Conservation (phyloP, 2,888 invertebrate genomes). For the Drosophila gaucha region DNA sequence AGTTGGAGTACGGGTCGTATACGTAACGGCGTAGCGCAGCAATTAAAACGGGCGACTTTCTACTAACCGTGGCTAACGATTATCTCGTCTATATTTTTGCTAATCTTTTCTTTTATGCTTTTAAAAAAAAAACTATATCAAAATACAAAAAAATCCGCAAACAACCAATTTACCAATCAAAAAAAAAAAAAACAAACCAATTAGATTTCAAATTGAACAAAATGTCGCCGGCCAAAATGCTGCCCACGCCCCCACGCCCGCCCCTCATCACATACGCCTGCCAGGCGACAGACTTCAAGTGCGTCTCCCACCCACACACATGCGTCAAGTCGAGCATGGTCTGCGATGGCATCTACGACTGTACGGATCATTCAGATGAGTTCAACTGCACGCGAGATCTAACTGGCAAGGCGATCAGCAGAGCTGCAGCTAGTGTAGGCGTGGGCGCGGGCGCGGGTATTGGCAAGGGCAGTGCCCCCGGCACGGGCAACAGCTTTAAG, state of each 20-base stretch:
- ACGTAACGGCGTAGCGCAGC: slow-evolving; percentile 8
- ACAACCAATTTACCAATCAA: background rate
- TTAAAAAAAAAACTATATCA: slow-evolving; percentile 10
- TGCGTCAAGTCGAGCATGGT: slow-evolving; percentile 82
- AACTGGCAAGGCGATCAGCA: slow-evolving; percentile 9
- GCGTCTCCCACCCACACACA: slow-evolving; percentile 84
- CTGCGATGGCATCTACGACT: slow-evolving; percentile 87
- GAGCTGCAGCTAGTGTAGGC: background rate
- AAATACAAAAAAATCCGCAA: slow-evolving; percentile 10
- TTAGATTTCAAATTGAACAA: slow-evolving; percentile 79
- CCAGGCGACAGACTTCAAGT: slow-evolving; percentile 83
- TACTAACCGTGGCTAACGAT: slow-evolving; percentile 43
- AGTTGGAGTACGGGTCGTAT: slow-evolving; percentile 40
- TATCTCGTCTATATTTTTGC: slow-evolving; percentile 14
- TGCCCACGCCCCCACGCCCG: slow-evolving; percentile 33
- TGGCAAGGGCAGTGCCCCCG: background rate
- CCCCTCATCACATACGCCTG: slow-evolving; percentile 70
- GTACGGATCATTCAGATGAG: slow-evolving; percentile 88
- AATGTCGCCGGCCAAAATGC: slow-evolving; percentile 48
- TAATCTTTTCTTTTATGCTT: slow-evolving; percentile 48
- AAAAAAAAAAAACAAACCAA: slow-evolving; percentile 11
- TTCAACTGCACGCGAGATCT: slow-evolving; percentile 85
- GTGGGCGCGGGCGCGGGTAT: slow-evolving; percentile 2
- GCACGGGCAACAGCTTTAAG: slow-evolving; percentile 56
- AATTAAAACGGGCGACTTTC: background rate